Evolutionary conservation across 2,888 invertebrate genomes (phyloP).

Genomic region (Mesorhabditis spiculigera): DNA sequence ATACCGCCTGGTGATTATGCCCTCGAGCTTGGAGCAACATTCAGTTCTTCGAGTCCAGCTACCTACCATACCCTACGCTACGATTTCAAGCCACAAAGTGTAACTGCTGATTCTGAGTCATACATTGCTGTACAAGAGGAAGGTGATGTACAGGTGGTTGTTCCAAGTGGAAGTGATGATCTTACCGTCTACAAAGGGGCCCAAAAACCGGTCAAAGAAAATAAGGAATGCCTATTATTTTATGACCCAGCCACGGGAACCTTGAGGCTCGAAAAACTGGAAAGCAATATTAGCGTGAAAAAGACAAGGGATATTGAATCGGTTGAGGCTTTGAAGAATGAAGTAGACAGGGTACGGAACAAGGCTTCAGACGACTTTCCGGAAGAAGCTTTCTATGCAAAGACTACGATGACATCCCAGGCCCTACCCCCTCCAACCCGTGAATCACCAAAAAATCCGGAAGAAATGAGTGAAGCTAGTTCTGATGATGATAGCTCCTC

Average conservation of each 20-base stretch:
- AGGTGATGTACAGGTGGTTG: not conserved
- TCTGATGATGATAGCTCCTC: not conserved
- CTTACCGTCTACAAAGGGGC: conserved; percentile 52
- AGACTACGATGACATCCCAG: not conserved
- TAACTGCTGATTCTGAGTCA: not conserved
- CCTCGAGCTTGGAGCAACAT: not conserved
- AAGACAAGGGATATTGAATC: conserved; percentile 39
- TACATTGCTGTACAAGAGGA: not conserved
- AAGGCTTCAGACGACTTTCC: not conserved
- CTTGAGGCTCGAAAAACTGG: conserved; percentile 46
- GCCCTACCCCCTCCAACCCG: not conserved
- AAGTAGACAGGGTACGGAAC: not conserved
- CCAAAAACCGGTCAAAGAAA: conserved; percentile 45
- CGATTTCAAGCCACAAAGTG: conserved; percentile 2
- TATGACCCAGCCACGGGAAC: conserved; percentile 41
- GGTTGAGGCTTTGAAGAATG: not conserved
- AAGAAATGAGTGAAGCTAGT: not conserved
- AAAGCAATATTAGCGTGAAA: conserved; percentile 47
- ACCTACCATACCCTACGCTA: conserved; percentile 4
- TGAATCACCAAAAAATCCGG: not conserved
- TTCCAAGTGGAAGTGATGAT: conserved; percentile 22
- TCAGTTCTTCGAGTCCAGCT: not conserved
- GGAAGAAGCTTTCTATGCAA: not conserved
- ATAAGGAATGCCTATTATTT: conserved; percentile 51
- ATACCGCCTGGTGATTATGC: not conserved